Evolutionary conservation across 2,113 vertebrate genomes (phyloP).

Genomic region (Pelecanoides urinatrix): DNA sequence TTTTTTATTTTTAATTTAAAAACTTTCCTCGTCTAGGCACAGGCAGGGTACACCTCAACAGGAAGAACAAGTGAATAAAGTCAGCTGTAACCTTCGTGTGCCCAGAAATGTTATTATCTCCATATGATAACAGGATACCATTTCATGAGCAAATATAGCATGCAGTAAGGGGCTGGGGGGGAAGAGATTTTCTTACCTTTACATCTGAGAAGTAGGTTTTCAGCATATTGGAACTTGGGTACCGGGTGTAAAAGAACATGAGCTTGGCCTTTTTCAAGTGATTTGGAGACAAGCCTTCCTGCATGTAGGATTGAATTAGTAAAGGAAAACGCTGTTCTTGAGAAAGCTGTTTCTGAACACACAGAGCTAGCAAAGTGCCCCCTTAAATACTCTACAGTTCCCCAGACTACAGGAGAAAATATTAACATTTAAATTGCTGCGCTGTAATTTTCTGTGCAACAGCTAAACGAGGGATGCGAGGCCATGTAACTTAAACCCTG

Average conservation of each 20-base stretch:
- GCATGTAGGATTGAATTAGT: conserved; percentile 82
- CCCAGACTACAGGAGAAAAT: not conserved
- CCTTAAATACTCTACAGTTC: not conserved
- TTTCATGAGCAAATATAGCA: not conserved
- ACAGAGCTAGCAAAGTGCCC: not conserved
- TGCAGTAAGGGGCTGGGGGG: not conserved
- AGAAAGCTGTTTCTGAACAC: not conserved
- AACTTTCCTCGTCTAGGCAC: not conserved
- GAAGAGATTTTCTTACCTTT: conserved; percentile 84
- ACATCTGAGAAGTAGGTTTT: conserved; percentile 99
- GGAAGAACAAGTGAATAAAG: not conserved
- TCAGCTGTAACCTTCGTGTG: not conserved
- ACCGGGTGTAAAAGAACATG: conserved; percentile 99
- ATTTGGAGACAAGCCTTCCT: conserved; percentile 98
- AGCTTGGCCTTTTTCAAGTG: conserved; percentile 99
- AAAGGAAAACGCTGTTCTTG: conserved; percentile 79
- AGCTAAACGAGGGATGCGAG: not conserved
- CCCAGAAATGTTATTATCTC: not conserved
- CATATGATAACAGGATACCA: not conserved
- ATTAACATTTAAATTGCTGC: not conserved
- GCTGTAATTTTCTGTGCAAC: not conserved
- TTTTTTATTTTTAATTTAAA: not conserved
- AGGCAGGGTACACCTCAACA: not conserved
- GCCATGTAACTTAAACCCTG: not conserved
- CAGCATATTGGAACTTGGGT: conserved; percentile 99